phyloP scores from a whole-genome alignment of 2,888 invertebrate species.

The Napeogenes sylphis region DNA sequence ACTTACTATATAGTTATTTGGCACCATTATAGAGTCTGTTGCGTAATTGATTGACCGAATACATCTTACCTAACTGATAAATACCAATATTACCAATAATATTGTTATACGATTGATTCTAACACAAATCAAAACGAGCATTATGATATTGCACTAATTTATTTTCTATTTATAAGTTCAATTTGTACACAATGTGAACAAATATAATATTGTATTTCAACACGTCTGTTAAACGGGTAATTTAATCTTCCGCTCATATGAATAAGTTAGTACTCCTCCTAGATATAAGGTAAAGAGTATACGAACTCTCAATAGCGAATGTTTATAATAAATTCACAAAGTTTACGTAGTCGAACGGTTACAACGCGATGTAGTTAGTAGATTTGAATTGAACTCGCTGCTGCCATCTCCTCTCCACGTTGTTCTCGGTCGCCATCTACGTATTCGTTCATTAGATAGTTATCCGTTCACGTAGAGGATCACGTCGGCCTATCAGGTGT shows the following conservation, averaged over 20 bases:
- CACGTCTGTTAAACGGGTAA: background rate
- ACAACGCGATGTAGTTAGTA: slow-evolving; percentile 51
- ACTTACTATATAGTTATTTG: slow-evolving; percentile 20
- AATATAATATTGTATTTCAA: background rate
- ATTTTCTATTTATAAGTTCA: background rate
- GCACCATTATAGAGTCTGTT: slow-evolving; percentile 7
- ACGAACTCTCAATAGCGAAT: slow-evolving; percentile 38
- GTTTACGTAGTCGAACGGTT: slow-evolving; percentile 40
- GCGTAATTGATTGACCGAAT: slow-evolving; percentile 22
- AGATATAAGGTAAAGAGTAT: slow-evolving; percentile 30
- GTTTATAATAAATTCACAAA: slow-evolving; percentile 40
- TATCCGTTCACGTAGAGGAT: slow-evolving; percentile 58
- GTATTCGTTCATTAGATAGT: slow-evolving; percentile 60
- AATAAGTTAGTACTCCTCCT: slow-evolving; percentile 27
- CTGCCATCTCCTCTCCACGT: slow-evolving; percentile 40
- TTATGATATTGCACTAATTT: slow-evolving; percentile 1
- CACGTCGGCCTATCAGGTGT: slow-evolving; percentile 67
- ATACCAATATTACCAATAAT: slow-evolving; percentile 13
- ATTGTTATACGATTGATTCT: slow-evolving; percentile 9
- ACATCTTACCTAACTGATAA: slow-evolving; percentile 23
- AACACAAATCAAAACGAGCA: slow-evolving; percentile 1
- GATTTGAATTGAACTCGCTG: slow-evolving; percentile 47
- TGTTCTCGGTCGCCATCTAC: slow-evolving; percentile 49
- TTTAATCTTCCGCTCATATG: slow-evolving; percentile 5
- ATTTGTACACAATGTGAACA: background rate